Evolutionary conservation across 2,113 vertebrate species (phyloP), one percentile per base, ranked within the genome.

Genomic region (Butorides virescens): DNA sequence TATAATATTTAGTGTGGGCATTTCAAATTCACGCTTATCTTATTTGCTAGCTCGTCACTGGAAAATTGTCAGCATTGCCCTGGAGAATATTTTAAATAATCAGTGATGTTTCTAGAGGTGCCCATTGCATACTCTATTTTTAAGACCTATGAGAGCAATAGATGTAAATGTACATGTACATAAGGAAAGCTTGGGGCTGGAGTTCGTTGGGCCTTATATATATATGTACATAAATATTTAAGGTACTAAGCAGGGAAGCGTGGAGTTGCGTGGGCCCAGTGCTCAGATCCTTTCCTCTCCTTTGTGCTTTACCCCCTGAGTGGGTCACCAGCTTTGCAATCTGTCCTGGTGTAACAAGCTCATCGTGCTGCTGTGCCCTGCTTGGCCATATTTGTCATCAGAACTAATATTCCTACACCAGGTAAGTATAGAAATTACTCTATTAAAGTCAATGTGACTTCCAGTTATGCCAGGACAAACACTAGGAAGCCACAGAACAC

Each of bases 361-460:
- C 49, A n/a, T 25, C 0, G 0, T 76, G 39, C 34, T 37, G 5
- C 47, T 78, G 5, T 46, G 58, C 59, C 58, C 36, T 11, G 29
- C 26, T 65, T 73, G 36, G 67, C 34, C 39, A 37, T 44, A 30
- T 63, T 74, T 68, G 17, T 37, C 68, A 59, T n/a, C 39, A 55
- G 58, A 92, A 46, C 7, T 56, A 37, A 23, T 16, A 67, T 55
- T 75, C 22, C n/a, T 84, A 36, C 13, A 42, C 7, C 18, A 71
- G 34, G 6, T 30, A 32, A 80, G 12, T 36, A 37, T 1, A 80
- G 46, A 66, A 77, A 61, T 85, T 3, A 56, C 55, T 62, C n/a
- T 49, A 0, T 23, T 61, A 61, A 91, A 86, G 17, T 47, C 14
- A 49, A 27, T 21, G 8, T 44, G 44, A 39, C 67, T 92, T 88